Conservation (phyloP, 2,113 vertebrate genomes). For the Barnardius zonarius region DNA sequence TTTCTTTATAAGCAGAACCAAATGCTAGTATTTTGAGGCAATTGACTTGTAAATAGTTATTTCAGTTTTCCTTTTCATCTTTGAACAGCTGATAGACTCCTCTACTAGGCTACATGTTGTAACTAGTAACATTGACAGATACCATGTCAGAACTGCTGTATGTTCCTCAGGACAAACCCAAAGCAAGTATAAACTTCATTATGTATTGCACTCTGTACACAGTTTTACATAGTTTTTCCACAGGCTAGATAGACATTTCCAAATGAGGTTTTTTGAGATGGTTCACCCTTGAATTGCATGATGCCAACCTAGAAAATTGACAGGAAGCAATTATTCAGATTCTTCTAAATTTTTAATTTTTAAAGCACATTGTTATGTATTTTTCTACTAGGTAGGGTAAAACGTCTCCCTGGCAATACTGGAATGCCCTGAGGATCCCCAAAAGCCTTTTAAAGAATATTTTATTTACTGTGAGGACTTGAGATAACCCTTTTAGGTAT, state of each 20-base stretch:
- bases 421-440: slow-evolving; percentile 61
- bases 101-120: slow-evolving; percentile 54
- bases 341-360: slow-evolving; percentile 72
- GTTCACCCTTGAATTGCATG: slow-evolving; percentile 34
- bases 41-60: background rate
- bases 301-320: slow-evolving; percentile 62
- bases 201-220: slow-evolving; percentile 42
- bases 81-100: background rate
- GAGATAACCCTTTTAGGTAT: slow-evolving; percentile 25
- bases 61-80: background rate
- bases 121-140: slow-evolving; percentile 54
- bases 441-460: slow-evolving; percentile 63
- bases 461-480: slow-evolving; percentile 48
- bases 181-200: slow-evolving; percentile 64
- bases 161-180: slow-evolving; percentile 53
- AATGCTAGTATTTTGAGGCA: background rate
- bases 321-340: slow-evolving; percentile 50
- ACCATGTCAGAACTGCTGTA: slow-evolving; percentile 32
- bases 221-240: slow-evolving; percentile 65
- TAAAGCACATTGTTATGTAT: slow-evolving; percentile 66
- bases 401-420: slow-evolving; percentile 36
- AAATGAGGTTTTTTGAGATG: slow-evolving; percentile 52
- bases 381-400: slow-evolving; percentile 50
- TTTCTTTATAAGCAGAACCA: background rate
- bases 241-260: slow-evolving; percentile 50